Base-by-base conservation (phyloP, 2,113 vertebrate genomes). In the Oryzias curvinotus region DNA sequence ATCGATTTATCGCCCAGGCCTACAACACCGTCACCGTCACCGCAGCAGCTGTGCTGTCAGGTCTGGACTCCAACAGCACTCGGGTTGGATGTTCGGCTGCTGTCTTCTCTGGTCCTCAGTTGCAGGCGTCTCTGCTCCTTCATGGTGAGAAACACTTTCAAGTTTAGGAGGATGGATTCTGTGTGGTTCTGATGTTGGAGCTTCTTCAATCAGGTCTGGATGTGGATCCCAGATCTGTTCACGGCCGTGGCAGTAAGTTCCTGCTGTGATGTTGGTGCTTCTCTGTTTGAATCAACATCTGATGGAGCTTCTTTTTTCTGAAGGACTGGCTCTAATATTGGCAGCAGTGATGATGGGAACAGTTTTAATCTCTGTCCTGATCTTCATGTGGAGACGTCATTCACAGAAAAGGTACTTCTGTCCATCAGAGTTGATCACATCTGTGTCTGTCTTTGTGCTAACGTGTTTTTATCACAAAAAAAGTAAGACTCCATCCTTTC, bases 1-100 rank as follows among this genome's bases (percentile, higher is more conserved):
- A n/a, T n/a, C n/a, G n/a, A n/a, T n/a, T n/a, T n/a, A n/a, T n/a
- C n/a, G n/a, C n/a, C n/a, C n/a, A n/a, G n/a, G n/a, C n/a, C n/a
- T n/a, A n/a, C n/a, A n/a, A n/a, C n/a, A 78, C 84, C 1, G 60
- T 78, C 36, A 77, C 80, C 0, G 49, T 77, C 54, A 81, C 36
- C 47, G 3, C 23, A 0, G 62, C 61, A 10, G 81, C 65, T 18
- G 43, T 51, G 46, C 51, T 77, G 51, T 14, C 63, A 18, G 18
- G 42, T 21, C 2, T 36, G n/a, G 16, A 0, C 41, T 14, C 0
- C 26, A 0, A 52, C 44, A 14, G 17, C 42, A n/a, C 5, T 6
- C 48, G 16, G 52, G 71, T 78, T 16, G 43, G 55, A 51, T 85
- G 83, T 65, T 23, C 25, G 12, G 71, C 0, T 10, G 16, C 17